Conservation (phyloP, 2,888 invertebrate genomes). For the Lepidochitona cinerea region DNA sequence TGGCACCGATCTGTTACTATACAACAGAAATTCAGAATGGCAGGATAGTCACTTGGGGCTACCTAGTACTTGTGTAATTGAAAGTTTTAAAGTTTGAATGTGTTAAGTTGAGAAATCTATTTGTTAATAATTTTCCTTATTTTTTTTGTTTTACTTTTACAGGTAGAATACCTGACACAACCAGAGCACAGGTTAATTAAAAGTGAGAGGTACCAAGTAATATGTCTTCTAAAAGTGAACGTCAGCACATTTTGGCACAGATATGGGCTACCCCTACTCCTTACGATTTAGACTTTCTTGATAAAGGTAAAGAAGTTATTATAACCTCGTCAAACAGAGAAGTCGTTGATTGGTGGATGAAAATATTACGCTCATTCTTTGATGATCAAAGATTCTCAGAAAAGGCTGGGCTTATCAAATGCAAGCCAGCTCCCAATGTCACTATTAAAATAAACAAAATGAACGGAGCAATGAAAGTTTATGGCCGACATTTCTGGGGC, state of each 20-base stretch:
- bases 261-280: slow-evolving; percentile 61
- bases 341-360: slow-evolving; percentile 56
- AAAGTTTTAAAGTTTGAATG: too few species aligned
- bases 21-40: too few species aligned
- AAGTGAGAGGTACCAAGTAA: not conserved
- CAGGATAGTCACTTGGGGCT: too few species aligned
- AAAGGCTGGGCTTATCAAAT: slow-evolving; percentile 54
- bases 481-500: slow-evolving; percentile 58
- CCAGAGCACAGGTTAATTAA: not conserved
- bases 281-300: slow-evolving; percentile 59
- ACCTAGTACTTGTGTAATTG: too few species aligned
- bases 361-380: slow-evolving; percentile 38
- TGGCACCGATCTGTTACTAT: too few species aligned
- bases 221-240: slow-evolving; percentile 49
- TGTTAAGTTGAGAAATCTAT: too few species aligned
- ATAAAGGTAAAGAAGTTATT: slow-evolving; percentile 58
- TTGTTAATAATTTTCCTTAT: too few species aligned
- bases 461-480: slow-evolving; percentile 51
- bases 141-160: too few species aligned
- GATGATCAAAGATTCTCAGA: slow-evolving; percentile 26
- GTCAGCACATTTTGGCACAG: slow-evolving; percentile 48
- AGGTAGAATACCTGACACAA: not conserved
- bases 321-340: slow-evolving; percentile 47
- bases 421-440: slow-evolving; percentile 51
- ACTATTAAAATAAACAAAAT: slow-evolving; percentile 57